Evolutionary conservation across 37 sponge, comb jelly and placozoan genomes (phyloP).

Genomic region (Geodia barretti): DNA sequence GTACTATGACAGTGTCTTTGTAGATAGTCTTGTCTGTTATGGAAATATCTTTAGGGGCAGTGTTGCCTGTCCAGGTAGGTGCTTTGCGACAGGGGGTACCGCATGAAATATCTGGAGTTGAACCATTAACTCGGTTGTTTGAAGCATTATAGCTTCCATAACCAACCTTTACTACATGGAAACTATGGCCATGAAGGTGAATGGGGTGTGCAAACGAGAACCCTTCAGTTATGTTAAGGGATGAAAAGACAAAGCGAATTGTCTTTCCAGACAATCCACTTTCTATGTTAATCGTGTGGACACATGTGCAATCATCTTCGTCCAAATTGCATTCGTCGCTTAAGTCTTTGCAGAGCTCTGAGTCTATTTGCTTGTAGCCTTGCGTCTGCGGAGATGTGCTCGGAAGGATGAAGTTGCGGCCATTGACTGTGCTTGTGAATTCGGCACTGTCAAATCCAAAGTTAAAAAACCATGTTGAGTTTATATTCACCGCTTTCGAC

Average conservation of each 20-base stretch:
- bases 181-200: slow-evolving; percentile 75
- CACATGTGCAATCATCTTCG: slow-evolving; percentile 4
- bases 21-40: slow-evolving; percentile 21
- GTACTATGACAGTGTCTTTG: slow-evolving; percentile 88
- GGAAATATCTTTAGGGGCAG: neutral
- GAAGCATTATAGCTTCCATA: slow-evolving; percentile 45
- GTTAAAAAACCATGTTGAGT: slow-evolving; percentile 59
- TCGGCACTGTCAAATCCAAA: slow-evolving; percentile 80
- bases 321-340: slow-evolving; percentile 2
- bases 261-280: slow-evolving; percentile 21
- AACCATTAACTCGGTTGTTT: neutral
- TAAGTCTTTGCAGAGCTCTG: slow-evolving; percentile 16
- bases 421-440: slow-evolving; percentile 68
- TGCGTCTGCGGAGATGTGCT: slow-evolving; percentile 42
- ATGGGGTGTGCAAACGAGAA: slow-evolving; percentile 59
- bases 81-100: neutral
- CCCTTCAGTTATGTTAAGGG: neutral
- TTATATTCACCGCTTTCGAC: neutral
- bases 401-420: slow-evolving; percentile 64
- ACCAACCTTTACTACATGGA: slow-evolving; percentile 59
- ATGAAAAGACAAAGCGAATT: slow-evolving; percentile 15
- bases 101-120: slow-evolving; percentile 43
- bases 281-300: neutral
- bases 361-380: neutral
- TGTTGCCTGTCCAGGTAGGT: neutral